Percentiles rank a stretch among this genome's conserved stretches.
Evolutionary conservation across 2,797 vertebrate species (phyloP).

Genomic region (Clangula hyemalis): DNA sequence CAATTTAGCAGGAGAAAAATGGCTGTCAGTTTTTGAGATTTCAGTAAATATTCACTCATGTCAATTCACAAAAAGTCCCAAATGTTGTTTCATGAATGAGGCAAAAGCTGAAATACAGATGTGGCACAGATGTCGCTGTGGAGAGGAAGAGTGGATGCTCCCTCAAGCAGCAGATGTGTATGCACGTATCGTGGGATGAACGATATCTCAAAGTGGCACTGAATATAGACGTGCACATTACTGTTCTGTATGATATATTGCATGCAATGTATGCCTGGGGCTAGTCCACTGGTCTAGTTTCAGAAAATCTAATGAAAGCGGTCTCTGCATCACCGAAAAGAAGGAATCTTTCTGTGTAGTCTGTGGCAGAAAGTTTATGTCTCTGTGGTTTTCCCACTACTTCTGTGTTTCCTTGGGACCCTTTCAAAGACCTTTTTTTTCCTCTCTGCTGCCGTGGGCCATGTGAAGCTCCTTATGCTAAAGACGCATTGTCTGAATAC

Average conservation of each 20-base stretch:
- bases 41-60: neutral
- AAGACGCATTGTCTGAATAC: neutral
- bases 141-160: neutral
- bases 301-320: neutral
- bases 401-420: neutral
- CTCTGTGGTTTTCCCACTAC: neutral
- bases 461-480: neutral
- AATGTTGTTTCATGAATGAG: neutral
- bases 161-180: neutral
- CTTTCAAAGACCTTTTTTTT: neutral
- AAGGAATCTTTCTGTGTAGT: neutral
- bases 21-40: neutral
- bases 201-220: neutral
- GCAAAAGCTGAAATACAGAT: neutral
- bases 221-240: rapidly evolving
- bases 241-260: neutral
- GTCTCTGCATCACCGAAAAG: neutral
- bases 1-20: neutral
- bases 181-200: neutral
- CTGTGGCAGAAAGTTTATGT: neutral
- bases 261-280: rapidly evolving
- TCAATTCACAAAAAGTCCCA: neutral
- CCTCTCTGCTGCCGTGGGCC: rapidly evolving
- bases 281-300: neutral
- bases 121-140: rapidly evolving